Conservation (phyloP, 2,888 invertebrate genomes). For the Leistus spinibarbis region DNA sequence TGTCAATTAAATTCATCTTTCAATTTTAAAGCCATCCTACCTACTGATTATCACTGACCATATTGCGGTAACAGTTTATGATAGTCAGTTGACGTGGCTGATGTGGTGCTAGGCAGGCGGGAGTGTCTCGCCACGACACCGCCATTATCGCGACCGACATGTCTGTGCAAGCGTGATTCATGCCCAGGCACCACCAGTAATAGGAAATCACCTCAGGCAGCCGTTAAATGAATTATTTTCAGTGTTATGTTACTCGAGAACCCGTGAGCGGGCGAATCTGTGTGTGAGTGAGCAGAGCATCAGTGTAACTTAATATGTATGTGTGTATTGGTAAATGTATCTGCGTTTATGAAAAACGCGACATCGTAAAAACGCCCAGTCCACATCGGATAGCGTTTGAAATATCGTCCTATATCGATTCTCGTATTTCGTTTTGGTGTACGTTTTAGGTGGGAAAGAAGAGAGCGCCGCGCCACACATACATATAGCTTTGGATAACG, state of each 20-base stretch:
- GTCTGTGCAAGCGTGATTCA: constrained; percentile 25
- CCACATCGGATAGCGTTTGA: constrained; percentile 39
- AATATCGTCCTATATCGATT: constrained; percentile 35
- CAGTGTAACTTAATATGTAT: background rate
- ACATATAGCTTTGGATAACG: background rate
- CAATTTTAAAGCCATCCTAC: no score
- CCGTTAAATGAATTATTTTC: constrained; percentile 37
- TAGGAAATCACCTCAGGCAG: constrained; percentile 37
- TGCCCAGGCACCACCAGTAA: constrained; percentile 13
- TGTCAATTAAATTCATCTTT: no score
- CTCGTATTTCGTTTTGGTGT: constrained; percentile 27
- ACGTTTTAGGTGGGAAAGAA: background rate
- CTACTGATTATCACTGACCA: background rate
- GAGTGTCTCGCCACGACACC: background rate
- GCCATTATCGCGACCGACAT: constrained; percentile 21
- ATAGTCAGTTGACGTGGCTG: background rate
- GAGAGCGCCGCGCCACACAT: background rate
- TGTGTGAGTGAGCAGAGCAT: no score
- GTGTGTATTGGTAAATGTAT: constrained; percentile 19
- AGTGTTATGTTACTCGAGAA: constrained; percentile 29
- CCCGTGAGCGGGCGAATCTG: background rate
- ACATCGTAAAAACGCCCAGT: constrained; percentile 38
- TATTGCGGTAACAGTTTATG: background rate
- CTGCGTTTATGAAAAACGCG: constrained; percentile 38
- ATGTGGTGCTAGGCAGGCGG: background rate